Percentiles rank a stretch among this genome's conserved stretches.
Conservation (phyloP, 1,140 invertebrate genomes). For the Philopotamus ludificatus region DNA sequence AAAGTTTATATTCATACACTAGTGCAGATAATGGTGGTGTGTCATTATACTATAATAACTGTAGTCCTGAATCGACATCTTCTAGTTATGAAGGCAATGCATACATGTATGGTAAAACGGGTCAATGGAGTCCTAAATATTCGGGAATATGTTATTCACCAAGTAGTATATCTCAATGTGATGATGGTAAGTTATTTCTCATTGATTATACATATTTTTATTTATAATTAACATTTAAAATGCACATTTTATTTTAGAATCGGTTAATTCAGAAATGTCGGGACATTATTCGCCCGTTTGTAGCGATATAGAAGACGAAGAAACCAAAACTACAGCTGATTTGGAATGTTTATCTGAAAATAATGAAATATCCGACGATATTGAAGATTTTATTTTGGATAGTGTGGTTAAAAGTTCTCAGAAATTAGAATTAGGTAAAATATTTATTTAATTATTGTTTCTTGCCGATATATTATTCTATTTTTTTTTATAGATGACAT, state of each 20-base stretch:
- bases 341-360: constrained; percentile 18
- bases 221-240: neutral
- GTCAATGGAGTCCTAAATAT: constrained; percentile 51
- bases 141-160: constrained; percentile 38
- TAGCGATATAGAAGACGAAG: constrained; percentile 54
- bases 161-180: constrained; percentile 25
- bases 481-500: constrained; percentile 31
- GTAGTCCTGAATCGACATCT: constrained; percentile 51
- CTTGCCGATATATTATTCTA: neutral
- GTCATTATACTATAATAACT: constrained; percentile 45
- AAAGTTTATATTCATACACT: too few species aligned
- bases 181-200: constrained; percentile 30
- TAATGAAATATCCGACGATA: constrained; percentile 46
- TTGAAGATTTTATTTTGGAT: constrained; percentile 51
- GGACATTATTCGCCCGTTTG: constrained; percentile 57
- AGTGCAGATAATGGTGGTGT: constrained; percentile 37
- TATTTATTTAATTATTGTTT: constrained; percentile 9
- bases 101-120: constrained; percentile 47
- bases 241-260: constrained; percentile 44
- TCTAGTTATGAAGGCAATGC: constrained; percentile 46
- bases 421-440: constrained; percentile 25
- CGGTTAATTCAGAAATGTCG: constrained; percentile 54
- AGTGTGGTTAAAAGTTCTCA: constrained; percentile 45
- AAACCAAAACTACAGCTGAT: constrained; percentile 37
- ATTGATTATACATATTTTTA: constrained; percentile 1